Conservation (phyloP, 2,888 invertebrate species). For the Drosophila quasianomalipes region DNA sequence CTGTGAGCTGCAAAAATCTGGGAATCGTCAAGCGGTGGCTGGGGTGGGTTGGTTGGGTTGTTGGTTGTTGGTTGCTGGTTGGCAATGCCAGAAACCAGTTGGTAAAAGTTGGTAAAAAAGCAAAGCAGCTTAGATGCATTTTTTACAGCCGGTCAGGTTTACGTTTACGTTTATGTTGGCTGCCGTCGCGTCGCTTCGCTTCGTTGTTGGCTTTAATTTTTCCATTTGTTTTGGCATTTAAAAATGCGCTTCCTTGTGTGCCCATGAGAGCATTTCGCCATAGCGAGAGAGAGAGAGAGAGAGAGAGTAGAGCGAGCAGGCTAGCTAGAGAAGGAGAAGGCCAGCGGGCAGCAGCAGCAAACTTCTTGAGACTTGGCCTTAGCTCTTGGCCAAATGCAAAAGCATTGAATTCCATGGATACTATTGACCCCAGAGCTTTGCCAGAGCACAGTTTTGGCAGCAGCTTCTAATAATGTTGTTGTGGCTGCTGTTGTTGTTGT, state of each 20-base stretch:
- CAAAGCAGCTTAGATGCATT: constrained; percentile 82
- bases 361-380: constrained; percentile 61
- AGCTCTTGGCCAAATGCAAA: constrained; percentile 73
- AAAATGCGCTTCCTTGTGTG: constrained; percentile 81
- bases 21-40: constrained; percentile 42
- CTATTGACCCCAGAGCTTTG: constrained; percentile 75
- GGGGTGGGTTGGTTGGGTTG: constrained; percentile 18
- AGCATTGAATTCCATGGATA: constrained; percentile 78
- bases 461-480: constrained; percentile 62
- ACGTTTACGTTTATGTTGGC: constrained; percentile 37
- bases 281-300: neutral
- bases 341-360: constrained; percentile 9
- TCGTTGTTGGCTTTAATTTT: constrained; percentile 82
- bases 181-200: constrained; percentile 41
- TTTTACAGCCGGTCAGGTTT: constrained; percentile 60
- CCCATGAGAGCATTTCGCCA: constrained; percentile 59
- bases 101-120: constrained; percentile 76
- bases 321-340: constrained; percentile 21
- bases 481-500: constrained; percentile 50
- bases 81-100: constrained; percentile 74
- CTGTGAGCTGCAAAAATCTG: constrained; percentile 54
- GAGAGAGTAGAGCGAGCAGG: neutral
- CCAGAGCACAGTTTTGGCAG: constrained; percentile 58
- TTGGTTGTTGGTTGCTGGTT: constrained; percentile 35
- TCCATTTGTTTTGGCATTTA: constrained; percentile 81